Evolutionary conservation across 2,888 invertebrate genomes (phyloP), one percentile per base, ranked within the genome.

Genomic region (Celastrina argiolus): DNA sequence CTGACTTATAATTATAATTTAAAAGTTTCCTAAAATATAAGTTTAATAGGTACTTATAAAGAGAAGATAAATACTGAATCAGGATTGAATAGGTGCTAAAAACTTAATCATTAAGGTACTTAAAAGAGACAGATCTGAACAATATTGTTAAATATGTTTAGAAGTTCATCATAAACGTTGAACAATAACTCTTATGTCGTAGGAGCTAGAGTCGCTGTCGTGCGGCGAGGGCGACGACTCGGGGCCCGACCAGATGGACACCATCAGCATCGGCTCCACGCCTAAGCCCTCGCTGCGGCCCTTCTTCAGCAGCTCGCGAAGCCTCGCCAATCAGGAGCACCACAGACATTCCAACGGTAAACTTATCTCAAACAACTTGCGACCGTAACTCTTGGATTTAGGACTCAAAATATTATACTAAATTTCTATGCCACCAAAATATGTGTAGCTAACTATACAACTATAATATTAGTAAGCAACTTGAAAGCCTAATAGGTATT

Each of bases 281-380:
- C 99, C 99, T 18, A 99, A 99, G 84, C 99, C 99, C 59, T 97
- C 97, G 74, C 92, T 99, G 72, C 92, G 98, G 79, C 98, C 98
- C 4, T 98, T 98, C 91, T 98, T 98, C 91, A 97, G 97, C 80
- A 97, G 97, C 84, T 97, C 97, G 74, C 92, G 96, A 72, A 96
- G 96, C 74, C 94, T 97, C 74, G 92, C 94, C 75, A 89, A 88
- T 71, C 88, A 89, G 79, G 90, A 91, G 16, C 88, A 87, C 67
- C 88, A 90, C 70, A 80, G 91, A 74, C 89, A 88, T 79, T 88
- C 89, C 78, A 89, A 90, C 72, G 90, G 90, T 90, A 80, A 39
- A 61, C 61, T 36, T 7, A 39, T 61, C 5, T 22, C 18, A 22
- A 61, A 59, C 34, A 59, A 39, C 18, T 39, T 61, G 16, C 59